A percentile compares a stretch with the other conserved stretches of the same genome.
These are phyloP conservation scores for Gymnocheta viridis DNA, from an alignment of 2,888 invertebrate species.

Conservation along the genomic window DNA sequence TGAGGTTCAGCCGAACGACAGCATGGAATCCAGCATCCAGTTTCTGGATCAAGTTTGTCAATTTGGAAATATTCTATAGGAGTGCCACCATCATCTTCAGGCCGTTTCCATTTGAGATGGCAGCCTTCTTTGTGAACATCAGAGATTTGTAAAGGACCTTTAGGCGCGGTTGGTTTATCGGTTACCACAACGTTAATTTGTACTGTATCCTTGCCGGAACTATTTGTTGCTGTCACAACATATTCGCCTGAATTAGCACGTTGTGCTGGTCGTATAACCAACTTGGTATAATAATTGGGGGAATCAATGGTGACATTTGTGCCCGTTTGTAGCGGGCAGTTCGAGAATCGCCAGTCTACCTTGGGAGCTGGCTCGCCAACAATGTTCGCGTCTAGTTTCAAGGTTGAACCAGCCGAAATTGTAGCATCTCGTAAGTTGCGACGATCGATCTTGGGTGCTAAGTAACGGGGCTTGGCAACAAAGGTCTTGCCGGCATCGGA, in stretches of 20 bases:
- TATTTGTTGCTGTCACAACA: slow-evolving; percentile 92
- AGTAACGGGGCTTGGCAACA: slow-evolving; percentile 91
- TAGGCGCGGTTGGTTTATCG: slow-evolving; percentile 93
- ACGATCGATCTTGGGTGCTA: slow-evolving; percentile 98
- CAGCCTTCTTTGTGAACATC: slow-evolving; percentile 97
- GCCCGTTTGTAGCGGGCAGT: slow-evolving; percentile 87
- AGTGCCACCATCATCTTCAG: slow-evolving; percentile 96
- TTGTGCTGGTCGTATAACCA: slow-evolving; percentile 90
- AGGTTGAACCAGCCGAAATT: slow-evolving; percentile 94
- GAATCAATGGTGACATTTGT: slow-evolving; percentile 92
- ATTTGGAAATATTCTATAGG: slow-evolving; percentile 98
- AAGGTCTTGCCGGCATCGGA: slow-evolving; percentile 94
- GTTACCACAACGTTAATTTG: slow-evolving; percentile 91
- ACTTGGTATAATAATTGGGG: slow-evolving; percentile 93
- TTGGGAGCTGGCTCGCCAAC: slow-evolving; percentile 97
- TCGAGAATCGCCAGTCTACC: slow-evolving; percentile 95
- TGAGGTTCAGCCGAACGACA: slow-evolving; percentile 91
- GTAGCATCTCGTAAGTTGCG: slow-evolving; percentile 94
- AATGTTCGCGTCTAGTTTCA: slow-evolving; percentile 96
- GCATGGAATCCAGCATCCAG: slow-evolving; percentile 94
- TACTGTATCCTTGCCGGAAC: slow-evolving; percentile 92
- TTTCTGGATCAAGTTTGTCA: slow-evolving; percentile 95
- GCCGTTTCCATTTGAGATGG: slow-evolving; percentile 97
- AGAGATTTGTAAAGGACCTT: slow-evolving; percentile 93
- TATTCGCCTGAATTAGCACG: slow-evolving; percentile 94